Evolutionary conservation across 2,113 vertebrate species (phyloP), one percentile per base, ranked within the genome.

Genomic region (Monopterus albus): DNA sequence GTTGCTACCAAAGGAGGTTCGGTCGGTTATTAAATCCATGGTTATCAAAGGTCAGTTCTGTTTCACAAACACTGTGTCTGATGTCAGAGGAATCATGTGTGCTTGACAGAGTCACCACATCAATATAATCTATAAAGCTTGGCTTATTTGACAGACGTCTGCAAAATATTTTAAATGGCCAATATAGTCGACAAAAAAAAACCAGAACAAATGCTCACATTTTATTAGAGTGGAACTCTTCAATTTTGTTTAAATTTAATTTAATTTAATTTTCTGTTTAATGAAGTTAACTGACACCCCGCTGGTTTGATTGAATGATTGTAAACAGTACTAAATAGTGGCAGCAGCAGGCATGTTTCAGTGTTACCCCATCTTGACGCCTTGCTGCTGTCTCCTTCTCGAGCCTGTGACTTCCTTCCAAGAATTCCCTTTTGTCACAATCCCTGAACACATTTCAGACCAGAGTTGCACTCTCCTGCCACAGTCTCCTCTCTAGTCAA

Each of bases 351-450:
- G 36, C 31, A 63, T 56, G 14, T 70, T 33, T 64, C 56, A 40
- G 35, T 57, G 70, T 72, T 8, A 9, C 79, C 69, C 46, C 28
- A 18, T 55, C 28, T 39, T 39, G 38, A 36, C 25, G 18, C 40
- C 36, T 69, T 18, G 23, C 46, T 79, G 53, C 62, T 42, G 17
- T 83, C 65, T 75, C 23, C 47, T 66, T 60, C 51, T 75, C 31
- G 9, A 63, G 56, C 38, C 35, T 62, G 68, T 42, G 59, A 83
- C 57, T 84, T 82, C 75, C 60, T 64, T 46, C 70, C 33, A 63
- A 80, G 6, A 68, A 74, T 56, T 80, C 59, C 75, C 68, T 72
- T 71, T 76, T 66, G 82, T 70, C 75, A 75, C 60, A 17, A 77
- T 68, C 36, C 57, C 65, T 4, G 23, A 76, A 57, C 52, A 45